phyloP scores from a whole-genome alignment of 37 sponge, comb jelly and placozoan species.

The Theonella swinhoei region DNA sequence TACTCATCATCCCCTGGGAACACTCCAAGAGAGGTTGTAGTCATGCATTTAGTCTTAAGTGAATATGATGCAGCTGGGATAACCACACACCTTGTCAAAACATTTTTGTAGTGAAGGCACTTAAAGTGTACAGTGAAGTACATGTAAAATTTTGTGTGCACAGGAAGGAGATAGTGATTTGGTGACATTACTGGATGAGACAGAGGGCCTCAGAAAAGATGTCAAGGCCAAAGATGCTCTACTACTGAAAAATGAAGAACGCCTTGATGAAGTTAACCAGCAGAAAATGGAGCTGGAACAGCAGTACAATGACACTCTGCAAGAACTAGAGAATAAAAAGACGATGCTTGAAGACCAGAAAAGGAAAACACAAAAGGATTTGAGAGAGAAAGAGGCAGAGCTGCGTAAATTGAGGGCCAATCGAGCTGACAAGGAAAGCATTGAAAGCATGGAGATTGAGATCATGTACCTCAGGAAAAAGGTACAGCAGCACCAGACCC shows the following conservation, averaged over 20 bases:
- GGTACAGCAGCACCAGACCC: background rate
- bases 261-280: background rate
- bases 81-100: no score
- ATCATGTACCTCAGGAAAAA: background rate
- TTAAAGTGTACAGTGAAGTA: no score
- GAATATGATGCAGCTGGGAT: no score
- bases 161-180: background rate
- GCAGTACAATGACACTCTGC: background rate
- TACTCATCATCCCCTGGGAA: no score
- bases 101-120: no score
- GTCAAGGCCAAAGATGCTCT: background rate
- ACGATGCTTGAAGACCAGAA: background rate
- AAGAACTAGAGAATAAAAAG: background rate
- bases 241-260: background rate
- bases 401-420: background rate
- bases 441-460: background rate
- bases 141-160: no score
- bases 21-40: no score
- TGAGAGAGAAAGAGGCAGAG: background rate
- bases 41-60: no score
- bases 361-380: background rate
- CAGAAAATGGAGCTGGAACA: background rate
- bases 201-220: background rate
- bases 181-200: background rate
- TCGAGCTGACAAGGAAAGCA: background rate